These are phyloP conservation scores for human (Homo sapiens) DNA, from an alignment of 2,113 vertebrate genomes.

Conservation along the genomic window GRCh38 chr7:3651501-3652000, in stretches of 20 bases:
- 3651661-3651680: not conserved
- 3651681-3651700: not conserved
- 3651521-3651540: not conserved
- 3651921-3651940: not conserved
- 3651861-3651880: fast-evolving
- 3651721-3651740: not conserved
- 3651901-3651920: not conserved
- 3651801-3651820: not conserved
- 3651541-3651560: not conserved
- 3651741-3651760: not conserved
- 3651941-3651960: not conserved
- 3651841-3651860: not conserved
- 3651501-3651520: not conserved
- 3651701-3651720: not conserved
- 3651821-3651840: not conserved
- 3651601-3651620: too few species aligned
- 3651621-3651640: not conserved
- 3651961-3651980: not conserved
- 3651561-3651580: not conserved
- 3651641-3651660: not conserved
- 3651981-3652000: not conserved
- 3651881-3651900: not conserved
- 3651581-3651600: not conserved
- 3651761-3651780: not conserved
- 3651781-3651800: not conserved